phyloP scores from a whole-genome alignment of 23 tunicate species.

The Trididemnum nubilum region DNA sequence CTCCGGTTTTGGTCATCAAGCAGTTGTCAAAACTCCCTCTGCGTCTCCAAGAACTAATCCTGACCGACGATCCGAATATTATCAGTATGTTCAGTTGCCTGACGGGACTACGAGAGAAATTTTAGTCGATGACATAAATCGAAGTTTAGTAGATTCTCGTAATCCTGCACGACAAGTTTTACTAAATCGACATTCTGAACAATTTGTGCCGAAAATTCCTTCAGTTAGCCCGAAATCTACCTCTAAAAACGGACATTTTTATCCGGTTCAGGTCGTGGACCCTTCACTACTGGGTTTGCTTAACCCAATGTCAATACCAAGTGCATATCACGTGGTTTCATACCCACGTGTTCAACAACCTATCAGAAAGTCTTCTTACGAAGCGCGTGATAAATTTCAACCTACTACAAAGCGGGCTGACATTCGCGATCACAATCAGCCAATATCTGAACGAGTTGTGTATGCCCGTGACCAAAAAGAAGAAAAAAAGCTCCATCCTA shows the following conservation, averaged over 20 bases:
- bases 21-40: neutral
- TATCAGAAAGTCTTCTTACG: neutral
- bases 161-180: no score
- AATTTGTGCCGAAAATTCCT: neutral
- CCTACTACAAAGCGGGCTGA: neutral
- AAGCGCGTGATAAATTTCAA: neutral
- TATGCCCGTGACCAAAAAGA: neutral
- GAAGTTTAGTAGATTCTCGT: neutral
- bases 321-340: neutral
- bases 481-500: neutral
- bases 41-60: neutral
- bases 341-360: constrained; percentile 5
- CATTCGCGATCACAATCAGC: neutral
- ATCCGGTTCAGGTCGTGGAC: constrained; percentile 1
- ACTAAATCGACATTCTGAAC: no score
- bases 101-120: neutral
- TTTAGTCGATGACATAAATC: neutral
- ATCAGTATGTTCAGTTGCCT: neutral
- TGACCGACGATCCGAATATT: neutral
- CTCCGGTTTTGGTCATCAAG: neutral
- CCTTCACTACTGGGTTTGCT: neutral
- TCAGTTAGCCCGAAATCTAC: neutral
- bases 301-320: neutral
- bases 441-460: neutral
- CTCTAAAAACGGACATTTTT: neutral